A percentile compares a stretch with the other conserved stretches of the same genome.
phyloP scores from a whole-genome alignment of 2,888 invertebrate genomes.

The Acheta domesticus region DNA sequence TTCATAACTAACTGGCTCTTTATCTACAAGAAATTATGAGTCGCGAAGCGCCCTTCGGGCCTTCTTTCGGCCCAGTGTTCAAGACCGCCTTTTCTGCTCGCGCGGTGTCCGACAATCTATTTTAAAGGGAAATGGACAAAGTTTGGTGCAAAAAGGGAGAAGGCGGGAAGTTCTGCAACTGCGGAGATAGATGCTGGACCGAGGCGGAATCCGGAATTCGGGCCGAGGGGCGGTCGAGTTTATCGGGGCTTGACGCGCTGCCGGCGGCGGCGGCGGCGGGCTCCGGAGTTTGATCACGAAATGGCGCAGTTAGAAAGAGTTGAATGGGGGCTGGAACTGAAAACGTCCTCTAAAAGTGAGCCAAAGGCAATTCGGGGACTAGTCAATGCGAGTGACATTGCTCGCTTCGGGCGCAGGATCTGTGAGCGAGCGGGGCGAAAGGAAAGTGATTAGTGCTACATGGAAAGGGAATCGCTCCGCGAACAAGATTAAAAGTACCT shows the following conservation, averaged over 20 bases:
- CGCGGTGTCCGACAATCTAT: not conserved
- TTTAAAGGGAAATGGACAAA: conserved; percentile 1
- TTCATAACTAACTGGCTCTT: too few relatives aligned
- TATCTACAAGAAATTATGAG: too few relatives aligned
- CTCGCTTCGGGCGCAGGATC: too few relatives aligned
- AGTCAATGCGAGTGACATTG: too few relatives aligned
- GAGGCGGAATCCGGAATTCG: not conserved
- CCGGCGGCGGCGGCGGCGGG: not conserved
- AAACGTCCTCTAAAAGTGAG: not conserved
- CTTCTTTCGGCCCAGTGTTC: too few relatives aligned
- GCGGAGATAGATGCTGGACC: conserved; percentile 18
- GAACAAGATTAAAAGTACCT: too few relatives aligned
- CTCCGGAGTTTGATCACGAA: not conserved
- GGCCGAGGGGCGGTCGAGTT: not conserved
- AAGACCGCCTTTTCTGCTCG: too few relatives aligned
- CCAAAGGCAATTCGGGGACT: too few relatives aligned
- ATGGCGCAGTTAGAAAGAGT: not conserved
- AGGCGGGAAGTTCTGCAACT: not conserved
- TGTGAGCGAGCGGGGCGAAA: too few relatives aligned
- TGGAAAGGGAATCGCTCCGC: too few relatives aligned
- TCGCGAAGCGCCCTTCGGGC: too few relatives aligned
- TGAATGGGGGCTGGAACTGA: conserved; percentile 8
- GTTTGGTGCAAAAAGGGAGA: not conserved
- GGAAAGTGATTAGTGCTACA: too few relatives aligned
- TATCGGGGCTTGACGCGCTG: not conserved